Evolutionary conservation across 2,113 vertebrate genomes (phyloP).

Genomic region (Anas platyrhynchos): DNA sequence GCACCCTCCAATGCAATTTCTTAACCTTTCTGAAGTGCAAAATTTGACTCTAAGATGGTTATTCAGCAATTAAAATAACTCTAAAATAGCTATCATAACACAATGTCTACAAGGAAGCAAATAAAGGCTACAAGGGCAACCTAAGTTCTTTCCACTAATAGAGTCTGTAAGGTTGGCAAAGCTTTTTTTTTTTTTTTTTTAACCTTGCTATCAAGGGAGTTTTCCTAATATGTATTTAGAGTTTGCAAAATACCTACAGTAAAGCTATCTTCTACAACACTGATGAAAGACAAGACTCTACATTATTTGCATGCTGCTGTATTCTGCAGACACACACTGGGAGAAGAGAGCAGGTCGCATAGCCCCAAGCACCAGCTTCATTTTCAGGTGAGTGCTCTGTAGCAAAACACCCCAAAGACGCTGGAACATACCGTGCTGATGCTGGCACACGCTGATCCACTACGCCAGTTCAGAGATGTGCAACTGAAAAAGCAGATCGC

Average conservation of each 20-base stretch:
- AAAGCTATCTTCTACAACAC: not conserved
- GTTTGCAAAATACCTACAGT: not conserved
- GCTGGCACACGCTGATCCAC: not conserved
- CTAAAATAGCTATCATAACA: not conserved
- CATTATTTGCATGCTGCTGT: not conserved
- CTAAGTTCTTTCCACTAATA: not conserved
- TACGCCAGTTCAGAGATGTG: rapidly evolving
- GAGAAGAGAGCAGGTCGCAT: not conserved
- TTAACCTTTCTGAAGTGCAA: slow-evolving; percentile 37
- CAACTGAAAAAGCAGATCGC: not conserved
- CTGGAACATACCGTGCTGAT: rapidly evolving
- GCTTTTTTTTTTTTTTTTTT: not conserved
- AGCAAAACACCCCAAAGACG: not conserved
- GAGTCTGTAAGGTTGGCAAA: not conserved
- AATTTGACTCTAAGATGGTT: not conserved
- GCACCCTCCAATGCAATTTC: not conserved
- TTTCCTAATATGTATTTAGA: not conserved
- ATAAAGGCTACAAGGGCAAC: not conserved
- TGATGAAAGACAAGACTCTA: not conserved
- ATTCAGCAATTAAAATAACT: slow-evolving; percentile 51
- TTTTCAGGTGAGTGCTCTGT: not conserved
- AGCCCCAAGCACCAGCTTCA: not conserved
- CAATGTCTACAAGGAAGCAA: not conserved
- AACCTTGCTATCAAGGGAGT: not conserved
- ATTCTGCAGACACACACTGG: not conserved